Conservation (phyloP, 1,140 invertebrate species). For the Lordiphosa stackelbergi region DNA sequence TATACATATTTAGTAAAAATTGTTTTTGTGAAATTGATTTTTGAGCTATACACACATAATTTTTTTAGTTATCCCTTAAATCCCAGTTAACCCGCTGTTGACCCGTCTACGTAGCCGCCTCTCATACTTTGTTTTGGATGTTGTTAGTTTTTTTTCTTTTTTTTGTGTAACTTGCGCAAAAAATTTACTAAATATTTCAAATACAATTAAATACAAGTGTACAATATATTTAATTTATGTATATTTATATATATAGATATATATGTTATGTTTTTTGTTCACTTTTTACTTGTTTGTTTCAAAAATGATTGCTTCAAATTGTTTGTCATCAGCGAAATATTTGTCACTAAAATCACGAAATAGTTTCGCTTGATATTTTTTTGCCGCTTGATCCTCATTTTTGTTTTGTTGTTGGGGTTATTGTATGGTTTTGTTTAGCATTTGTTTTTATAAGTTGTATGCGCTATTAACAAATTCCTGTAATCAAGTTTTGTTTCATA, state of each 20-base stretch:
- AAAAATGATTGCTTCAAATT: constrained; percentile 77
- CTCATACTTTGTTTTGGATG: constrained; percentile 35
- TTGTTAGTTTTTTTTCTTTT: constrained; percentile 21
- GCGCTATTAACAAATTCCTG: constrained; percentile 71
- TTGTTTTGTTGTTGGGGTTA: constrained; percentile 24
- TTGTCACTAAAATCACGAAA: constrained; percentile 77
- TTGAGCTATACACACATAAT: constrained; percentile 68
- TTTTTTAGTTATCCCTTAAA: constrained; percentile 54
- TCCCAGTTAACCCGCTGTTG: constrained; percentile 62
- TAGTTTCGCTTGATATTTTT: constrained; percentile 69
- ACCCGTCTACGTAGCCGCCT: constrained; percentile 47
- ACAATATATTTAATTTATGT: constrained; percentile 73
- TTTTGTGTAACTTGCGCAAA: constrained; percentile 67
- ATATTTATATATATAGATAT: constrained; percentile 67
- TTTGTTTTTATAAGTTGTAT: constrained; percentile 34
- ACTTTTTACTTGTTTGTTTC: constrained; percentile 47
- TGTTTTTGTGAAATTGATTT: constrained; percentile 32
- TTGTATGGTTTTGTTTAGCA: constrained; percentile 25
- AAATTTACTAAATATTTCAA: constrained; percentile 77
- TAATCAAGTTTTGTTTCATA: constrained; percentile 75
- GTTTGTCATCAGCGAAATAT: constrained; percentile 76
- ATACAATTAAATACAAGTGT: constrained; percentile 76
- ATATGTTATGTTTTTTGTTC: constrained; percentile 42
- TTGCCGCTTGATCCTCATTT: constrained; percentile 42
- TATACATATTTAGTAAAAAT: constrained; percentile 46